These are phyloP conservation scores for Calephelis perditalis DNA, from an alignment of 2,888 invertebrate species.

Conservation along the genomic window DNA sequence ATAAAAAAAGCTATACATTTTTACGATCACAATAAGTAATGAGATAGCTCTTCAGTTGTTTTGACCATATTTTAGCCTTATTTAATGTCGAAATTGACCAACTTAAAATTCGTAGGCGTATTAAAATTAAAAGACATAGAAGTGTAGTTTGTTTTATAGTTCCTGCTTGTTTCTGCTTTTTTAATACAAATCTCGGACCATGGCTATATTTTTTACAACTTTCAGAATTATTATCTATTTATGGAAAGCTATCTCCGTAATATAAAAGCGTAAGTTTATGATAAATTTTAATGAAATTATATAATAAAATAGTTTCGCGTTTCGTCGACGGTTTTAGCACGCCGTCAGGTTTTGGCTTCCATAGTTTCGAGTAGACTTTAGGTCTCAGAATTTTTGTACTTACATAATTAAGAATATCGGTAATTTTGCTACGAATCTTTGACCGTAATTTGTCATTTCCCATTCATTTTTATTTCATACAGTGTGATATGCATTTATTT, in stretches of 20 bases:
- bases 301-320: slow-evolving; percentile 37
- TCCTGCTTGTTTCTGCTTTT: slow-evolving; percentile 1
- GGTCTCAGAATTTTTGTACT: slow-evolving; percentile 56
- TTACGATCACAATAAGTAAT: slow-evolving; percentile 37
- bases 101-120: not conserved
- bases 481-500: slow-evolving; percentile 17
- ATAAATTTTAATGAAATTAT: slow-evolving; percentile 39
- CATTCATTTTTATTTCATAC: slow-evolving; percentile 15
- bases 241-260: slow-evolving; percentile 65
- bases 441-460: slow-evolving; percentile 18
- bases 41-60: slow-evolving; percentile 59
- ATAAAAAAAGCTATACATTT: slow-evolving; percentile 43
- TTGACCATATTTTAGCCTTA: not conserved
- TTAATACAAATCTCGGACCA: slow-evolving; percentile 58
- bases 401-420: slow-evolving; percentile 39
- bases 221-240: slow-evolving; percentile 58
- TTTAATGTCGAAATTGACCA: slow-evolving; percentile 6
- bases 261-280: slow-evolving; percentile 42
- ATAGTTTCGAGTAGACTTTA: slow-evolving; percentile 61
- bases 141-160: not conserved
- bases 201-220: slow-evolving; percentile 55
- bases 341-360: slow-evolving; percentile 68
- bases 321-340: slow-evolving; percentile 52
- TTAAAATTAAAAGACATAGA: slow-evolving; percentile 6
- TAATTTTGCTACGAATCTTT: slow-evolving; percentile 25